phyloP scores from a whole-genome alignment of 64 coral and sea anemone species.

The Stichodactyla helianthus region DNA sequence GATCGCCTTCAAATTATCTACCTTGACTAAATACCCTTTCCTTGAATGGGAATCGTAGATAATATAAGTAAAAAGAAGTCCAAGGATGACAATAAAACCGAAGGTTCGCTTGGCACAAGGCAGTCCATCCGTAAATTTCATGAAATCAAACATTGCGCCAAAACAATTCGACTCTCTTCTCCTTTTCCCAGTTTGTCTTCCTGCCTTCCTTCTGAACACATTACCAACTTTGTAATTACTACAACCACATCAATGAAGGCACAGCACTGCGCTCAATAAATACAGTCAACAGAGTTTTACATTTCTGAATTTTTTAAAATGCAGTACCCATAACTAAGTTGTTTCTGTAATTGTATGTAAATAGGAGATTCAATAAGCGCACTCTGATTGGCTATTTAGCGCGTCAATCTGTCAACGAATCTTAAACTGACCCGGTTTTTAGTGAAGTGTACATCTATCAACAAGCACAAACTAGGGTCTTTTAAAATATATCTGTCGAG shows the following conservation, averaged over 20 bases:
- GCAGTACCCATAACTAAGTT: not conserved
- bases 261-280: not conserved
- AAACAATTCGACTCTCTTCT: not conserved
- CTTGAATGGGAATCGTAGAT: conserved; percentile 46
- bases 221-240: not conserved
- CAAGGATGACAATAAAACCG: conserved; percentile 31
- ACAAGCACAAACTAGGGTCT: not conserved
- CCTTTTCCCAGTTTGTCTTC: not conserved
- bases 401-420: conserved; percentile 17
- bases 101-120: conserved; percentile 54
- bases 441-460: not conserved
- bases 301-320: conserved; percentile 30
- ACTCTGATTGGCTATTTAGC: conserved; percentile 19
- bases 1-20: conserved; percentile 7
- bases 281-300: conserved; percentile 11
- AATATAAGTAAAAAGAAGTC: conserved; percentile 35
- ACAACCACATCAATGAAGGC: not conserved
- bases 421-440: conserved; percentile 3
- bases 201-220: not conserved
- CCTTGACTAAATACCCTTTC: conserved; percentile 18
- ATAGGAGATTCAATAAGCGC: conserved; percentile 10
- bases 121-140: conserved; percentile 55
- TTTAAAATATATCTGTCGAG: not conserved
- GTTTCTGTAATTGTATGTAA: conserved; percentile 38
- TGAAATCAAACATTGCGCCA: not conserved